Evolutionary conservation across 2,797 vertebrate species (phyloP), one percentile per base, ranked within the genome.

Genomic region (Anguilla obscura): DNA sequence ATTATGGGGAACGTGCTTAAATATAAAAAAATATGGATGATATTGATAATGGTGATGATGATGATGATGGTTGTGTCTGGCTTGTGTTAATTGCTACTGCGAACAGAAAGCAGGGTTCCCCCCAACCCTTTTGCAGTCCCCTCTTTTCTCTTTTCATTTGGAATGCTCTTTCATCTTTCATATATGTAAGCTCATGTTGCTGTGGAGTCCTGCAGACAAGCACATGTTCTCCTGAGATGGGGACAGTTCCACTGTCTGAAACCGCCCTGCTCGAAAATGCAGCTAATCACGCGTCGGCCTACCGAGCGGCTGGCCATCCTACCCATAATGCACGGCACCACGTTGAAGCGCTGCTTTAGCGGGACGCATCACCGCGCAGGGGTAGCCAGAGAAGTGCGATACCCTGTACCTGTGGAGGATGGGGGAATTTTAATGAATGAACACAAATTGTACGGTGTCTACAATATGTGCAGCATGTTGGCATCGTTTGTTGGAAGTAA

Each of bases 401-500:
- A 45, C 40, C 40, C 40, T 45, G 40, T 45, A 45, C 40, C 40
- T 45, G 40, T 45, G 40, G 40, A 45, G 40, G 40, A 45, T 45
- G 3, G 40, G 40, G 40, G 40, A 45, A 45, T 45, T 45, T 45
- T 45, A 45, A 45, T 45, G 40, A 45, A 45, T 45, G 40, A 45
- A 45, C 40, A 45, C 56, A 56, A 84, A 84, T n/a, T 33, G 10
- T 84, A 16, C 16, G 7, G 16, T 45, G 76, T 60, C 14, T 21
- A 79, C 21, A 87, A 90, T 90, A 87, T 88, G 69, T 86, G 87
- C 83, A 90, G 86, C 76, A 69, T 85, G 88, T 82, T 90, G 86
- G 87, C 88, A 76, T 56, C 84, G 92, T 94, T 94, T 91, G 89
- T 91, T 93, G 91, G 92, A 95, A 90, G 7, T 90, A 89, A 88